A percentile compares a stretch with the other conserved stretches of the same genome.
These are phyloP conservation scores for Andrena marginata DNA, from an alignment of 2,888 invertebrate genomes.

Conservation along the genomic window DNA sequence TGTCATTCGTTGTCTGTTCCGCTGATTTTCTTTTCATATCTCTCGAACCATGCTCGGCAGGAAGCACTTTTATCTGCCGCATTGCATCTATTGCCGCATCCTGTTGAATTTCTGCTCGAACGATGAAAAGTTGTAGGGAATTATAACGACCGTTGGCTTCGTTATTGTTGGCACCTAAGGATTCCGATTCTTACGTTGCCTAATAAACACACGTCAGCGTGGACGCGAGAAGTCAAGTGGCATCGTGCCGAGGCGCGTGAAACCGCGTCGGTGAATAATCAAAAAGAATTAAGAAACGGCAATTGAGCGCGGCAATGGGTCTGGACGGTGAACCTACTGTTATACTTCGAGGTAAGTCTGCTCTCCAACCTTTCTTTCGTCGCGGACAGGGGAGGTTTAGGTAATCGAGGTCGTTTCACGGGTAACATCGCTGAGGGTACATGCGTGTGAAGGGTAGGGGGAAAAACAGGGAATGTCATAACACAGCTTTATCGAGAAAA, in stretches of 20 bases:
- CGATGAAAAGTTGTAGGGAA: background rate
- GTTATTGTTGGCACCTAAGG: background rate
- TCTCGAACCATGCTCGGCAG: background rate
- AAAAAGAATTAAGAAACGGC: background rate
- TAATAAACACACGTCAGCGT: background rate
- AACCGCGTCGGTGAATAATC: background rate
- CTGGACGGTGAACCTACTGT: slow-evolving; percentile 67
- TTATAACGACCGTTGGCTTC: background rate
- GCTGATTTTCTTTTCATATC: background rate
- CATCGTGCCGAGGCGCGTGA: too few relatives aligned
- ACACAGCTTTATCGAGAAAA: too few relatives aligned
- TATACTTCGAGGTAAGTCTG: slow-evolving; percentile 72
- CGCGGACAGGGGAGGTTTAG: too few relatives aligned
- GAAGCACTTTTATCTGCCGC: background rate
- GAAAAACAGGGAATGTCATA: too few relatives aligned
- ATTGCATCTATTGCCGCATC: slow-evolving; percentile 10
- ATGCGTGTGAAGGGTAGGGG: too few relatives aligned
- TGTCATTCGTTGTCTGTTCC: background rate
- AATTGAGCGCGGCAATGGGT: slow-evolving; percentile 65
- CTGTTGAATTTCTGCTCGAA: background rate
- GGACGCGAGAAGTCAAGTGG: too few relatives aligned
- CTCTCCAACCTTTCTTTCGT: too few relatives aligned
- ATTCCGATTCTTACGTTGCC: background rate
- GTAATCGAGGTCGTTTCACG: background rate
- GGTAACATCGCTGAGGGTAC: background rate